These are phyloP conservation scores for Steinernema hermaphroditum DNA, from an alignment of 2,888 invertebrate species.

Conservation along the genomic window DNA sequence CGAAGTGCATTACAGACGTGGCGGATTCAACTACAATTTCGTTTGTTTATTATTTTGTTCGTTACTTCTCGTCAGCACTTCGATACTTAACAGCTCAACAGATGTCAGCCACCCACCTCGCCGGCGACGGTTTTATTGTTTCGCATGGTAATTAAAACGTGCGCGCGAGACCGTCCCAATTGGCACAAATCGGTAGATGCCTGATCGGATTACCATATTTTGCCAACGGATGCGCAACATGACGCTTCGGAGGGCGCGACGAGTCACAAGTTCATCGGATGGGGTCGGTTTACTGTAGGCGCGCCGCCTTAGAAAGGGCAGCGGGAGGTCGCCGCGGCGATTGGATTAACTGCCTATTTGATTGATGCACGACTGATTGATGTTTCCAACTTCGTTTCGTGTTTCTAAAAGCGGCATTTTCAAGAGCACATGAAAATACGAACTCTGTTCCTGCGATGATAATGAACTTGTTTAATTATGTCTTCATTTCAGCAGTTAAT, in stretches of 20 bases:
- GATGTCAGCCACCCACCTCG: not conserved
- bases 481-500: constrained; percentile 4
- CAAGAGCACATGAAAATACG: no score
- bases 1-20: no score
- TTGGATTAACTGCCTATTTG: no score
- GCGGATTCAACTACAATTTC: not conserved
- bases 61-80: not conserved
- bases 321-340: no score
- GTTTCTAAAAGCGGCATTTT: no score
- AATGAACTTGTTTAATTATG: no score
- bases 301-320: not conserved
- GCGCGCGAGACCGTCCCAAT: not conserved
- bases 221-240: not conserved
- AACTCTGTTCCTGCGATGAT: no score
- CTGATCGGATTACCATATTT: constrained; percentile 28
- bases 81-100: not conserved
- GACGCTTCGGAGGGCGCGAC: not conserved
- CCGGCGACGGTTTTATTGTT: constrained; percentile 5
- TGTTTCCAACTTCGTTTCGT: no score
- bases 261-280: constrained; percentile 1
- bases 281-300: constrained; percentile 14
- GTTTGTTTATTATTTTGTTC: not conserved
- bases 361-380: no score
- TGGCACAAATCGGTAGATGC: constrained; percentile 16
- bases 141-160: constrained; percentile 14